These are phyloP conservation scores for Sphaerodactylus townsendi DNA, from an alignment of 2,113 vertebrate species.

Conservation along the genomic window DNA sequence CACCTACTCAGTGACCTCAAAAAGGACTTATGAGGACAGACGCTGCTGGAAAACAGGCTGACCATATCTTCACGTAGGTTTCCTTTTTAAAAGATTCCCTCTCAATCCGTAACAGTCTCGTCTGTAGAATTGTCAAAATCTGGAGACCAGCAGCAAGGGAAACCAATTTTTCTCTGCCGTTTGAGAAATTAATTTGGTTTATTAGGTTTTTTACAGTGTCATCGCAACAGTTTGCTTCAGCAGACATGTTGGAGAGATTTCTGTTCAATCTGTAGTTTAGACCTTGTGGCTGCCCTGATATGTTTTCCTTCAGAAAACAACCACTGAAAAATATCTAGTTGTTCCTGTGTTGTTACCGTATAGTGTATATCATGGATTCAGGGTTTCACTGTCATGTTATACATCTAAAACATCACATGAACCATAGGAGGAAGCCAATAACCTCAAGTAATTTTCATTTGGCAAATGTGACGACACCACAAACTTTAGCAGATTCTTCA, in stretches of 20 bases:
- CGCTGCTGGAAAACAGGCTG: slow-evolving; percentile 28
- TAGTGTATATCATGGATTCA: not conserved
- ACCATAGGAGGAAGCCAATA: not conserved
- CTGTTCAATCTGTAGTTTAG: no score
- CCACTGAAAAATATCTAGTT: not conserved
- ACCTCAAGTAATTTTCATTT: not conserved
- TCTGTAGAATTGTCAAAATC: not conserved
- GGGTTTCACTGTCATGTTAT: not conserved
- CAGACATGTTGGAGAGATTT: not conserved
- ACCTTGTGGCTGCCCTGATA: no score
- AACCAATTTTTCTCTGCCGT: not conserved
- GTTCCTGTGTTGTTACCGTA: not conserved
- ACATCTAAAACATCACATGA: not conserved
- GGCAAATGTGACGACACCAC: not conserved
- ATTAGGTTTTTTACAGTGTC: not conserved
- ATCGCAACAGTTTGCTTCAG: not conserved
- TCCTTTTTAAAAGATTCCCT: not conserved
- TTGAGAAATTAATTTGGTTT: not conserved
- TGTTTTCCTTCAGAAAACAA: not conserved
- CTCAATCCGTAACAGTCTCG: not conserved
- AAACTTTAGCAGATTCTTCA: not conserved
- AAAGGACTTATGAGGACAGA: slow-evolving; percentile 55
- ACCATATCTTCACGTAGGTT: not conserved
- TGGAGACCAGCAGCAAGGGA: not conserved
- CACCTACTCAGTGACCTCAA: not conserved